Evolutionary conservation across 2,113 vertebrate species (phyloP), one percentile per base, ranked within the genome.

Genomic region (Daubentonia madagascariensis): DNA sequence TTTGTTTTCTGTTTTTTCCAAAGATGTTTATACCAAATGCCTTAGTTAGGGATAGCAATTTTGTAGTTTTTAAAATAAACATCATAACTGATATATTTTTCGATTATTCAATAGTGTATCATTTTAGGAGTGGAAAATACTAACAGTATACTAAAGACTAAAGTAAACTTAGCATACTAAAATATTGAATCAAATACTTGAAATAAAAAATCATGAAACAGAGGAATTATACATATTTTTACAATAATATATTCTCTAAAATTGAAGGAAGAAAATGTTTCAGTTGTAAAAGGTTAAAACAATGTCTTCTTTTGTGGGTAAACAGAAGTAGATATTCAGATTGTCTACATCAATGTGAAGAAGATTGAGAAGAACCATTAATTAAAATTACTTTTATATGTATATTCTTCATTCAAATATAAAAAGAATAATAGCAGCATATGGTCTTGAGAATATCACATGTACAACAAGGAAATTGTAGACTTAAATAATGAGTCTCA

Each of bases 261-360:
- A 63, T 14, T 48, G 20, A 95, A 43, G 96, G 50, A 8, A 80
- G 65, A 28, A 95, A 16, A 28, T 40, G 1, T 22, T 0, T 3
- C 61, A 72, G 6, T 85, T 57, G 11, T 86, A 35, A 80, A 84
- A 78, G 57, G 50, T 63, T 76, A 0, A 57, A 28, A 48, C 20
- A 50, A 0, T 50, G 0, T 4, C 7, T 65, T 63, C 45, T 86
- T 94, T 32, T 8, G 16, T 17, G 8, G 88, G 32, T 48, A 79
- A 79, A 57, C 59, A 45, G 25, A 14, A 94, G 37, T 5, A 32
- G 35, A 67, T 91, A 93, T 72, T 57, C 80, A 94, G 1, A 75
- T 1, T 61, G 48, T 68, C 23, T 57, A 84, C 57, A 76, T 20
- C n/a, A 28, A 0, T 16, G 1, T n/a, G 57, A 70, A 5, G 0